phyloP scores from a whole-genome alignment of 2,888 invertebrate species.

The Pyrrhia umbra region DNA sequence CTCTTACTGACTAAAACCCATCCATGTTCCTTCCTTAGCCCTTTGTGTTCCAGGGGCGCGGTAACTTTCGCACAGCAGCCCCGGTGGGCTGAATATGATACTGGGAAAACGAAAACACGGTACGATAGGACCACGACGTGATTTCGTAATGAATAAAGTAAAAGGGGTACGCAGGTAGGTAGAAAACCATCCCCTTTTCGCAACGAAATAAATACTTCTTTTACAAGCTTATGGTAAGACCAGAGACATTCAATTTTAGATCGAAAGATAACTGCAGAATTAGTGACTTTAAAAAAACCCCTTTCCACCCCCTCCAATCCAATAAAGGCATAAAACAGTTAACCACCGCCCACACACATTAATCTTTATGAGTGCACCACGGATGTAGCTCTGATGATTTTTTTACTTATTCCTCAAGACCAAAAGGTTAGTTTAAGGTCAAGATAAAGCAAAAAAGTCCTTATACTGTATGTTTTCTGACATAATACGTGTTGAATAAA shows the following conservation, averaged over 20 bases:
- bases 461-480: not conserved
- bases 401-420: slow-evolving; percentile 36
- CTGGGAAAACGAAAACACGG: no score
- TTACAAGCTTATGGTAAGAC: no score
- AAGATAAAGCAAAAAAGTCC: slow-evolving; percentile 4
- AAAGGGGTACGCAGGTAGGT: no score
- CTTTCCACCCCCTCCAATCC: not conserved
- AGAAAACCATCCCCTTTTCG: no score
- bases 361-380: slow-evolving; percentile 19
- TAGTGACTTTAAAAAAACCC: not conserved
- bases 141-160: no score
- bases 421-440: slow-evolving; percentile 28
- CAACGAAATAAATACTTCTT: no score
- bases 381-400: slow-evolving; percentile 28
- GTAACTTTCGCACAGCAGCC: not conserved
- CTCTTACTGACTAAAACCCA: not conserved
- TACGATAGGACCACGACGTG: no score
- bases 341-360: slow-evolving; percentile 14
- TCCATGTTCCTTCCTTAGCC: not conserved
- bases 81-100: no score
- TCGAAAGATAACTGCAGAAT: not conserved
- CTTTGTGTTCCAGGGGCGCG: not conserved
- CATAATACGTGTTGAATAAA: not conserved
- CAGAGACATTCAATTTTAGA: not conserved
- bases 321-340: slow-evolving; percentile 25